These are phyloP conservation scores for Leucosticte australis DNA, from an alignment of 2,113 vertebrate genomes.

Conservation along the genomic window DNA sequence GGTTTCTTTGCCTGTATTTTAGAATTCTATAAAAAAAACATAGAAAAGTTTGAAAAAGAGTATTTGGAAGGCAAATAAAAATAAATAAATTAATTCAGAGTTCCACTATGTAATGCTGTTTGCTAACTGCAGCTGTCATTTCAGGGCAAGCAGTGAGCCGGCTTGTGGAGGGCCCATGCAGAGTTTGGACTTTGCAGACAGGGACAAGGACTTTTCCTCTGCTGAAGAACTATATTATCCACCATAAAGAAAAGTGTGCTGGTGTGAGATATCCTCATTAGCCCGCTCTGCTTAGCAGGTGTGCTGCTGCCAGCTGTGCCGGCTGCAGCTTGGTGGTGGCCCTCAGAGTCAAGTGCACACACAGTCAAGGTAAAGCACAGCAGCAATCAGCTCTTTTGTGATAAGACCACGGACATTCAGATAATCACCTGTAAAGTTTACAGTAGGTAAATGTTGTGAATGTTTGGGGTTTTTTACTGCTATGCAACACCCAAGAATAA, in stretches of 20 bases:
- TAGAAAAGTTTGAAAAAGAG: not conserved
- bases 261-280: constrained; percentile 40
- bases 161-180: not conserved
- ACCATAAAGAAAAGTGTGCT: not conserved
- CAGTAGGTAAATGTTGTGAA: not conserved
- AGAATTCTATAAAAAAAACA: not conserved
- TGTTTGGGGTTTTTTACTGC: not conserved
- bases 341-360: constrained; percentile 6
- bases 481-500: not conserved
- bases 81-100: not conserved
- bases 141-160: not conserved
- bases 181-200: not conserved
- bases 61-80: not conserved
- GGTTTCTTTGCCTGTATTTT: not conserved
- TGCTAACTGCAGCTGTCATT: not conserved
- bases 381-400: not conserved
- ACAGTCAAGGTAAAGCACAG: not conserved
- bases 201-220: constrained; percentile 1
- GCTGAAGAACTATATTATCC: not conserved
- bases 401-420: not conserved
- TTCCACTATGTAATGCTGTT: not conserved
- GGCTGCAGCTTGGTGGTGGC: constrained; percentile 3
- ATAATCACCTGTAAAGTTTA: not conserved
- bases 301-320: constrained; percentile 25
- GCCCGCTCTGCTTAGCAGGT: constrained; percentile 19